Percentiles rank a stretch among this genome's conserved stretches.
Evolutionary conservation across 1,140 invertebrate species (phyloP).

Genomic region (Geopemphigus sp.): DNA sequence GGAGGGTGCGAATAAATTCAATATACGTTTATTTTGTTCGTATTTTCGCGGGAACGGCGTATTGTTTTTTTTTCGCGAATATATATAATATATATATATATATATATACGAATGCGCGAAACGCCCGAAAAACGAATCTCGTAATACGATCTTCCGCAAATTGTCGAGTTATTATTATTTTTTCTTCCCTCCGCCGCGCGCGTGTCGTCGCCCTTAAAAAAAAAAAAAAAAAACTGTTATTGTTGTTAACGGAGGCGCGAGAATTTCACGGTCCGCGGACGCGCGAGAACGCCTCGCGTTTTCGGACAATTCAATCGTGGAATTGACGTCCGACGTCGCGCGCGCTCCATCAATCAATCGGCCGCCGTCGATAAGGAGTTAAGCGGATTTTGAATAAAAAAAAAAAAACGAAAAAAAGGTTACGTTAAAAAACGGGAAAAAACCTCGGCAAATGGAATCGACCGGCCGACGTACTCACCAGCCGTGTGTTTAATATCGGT

Average conservation of each 20-base stretch:
- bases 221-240: constrained; percentile 43
- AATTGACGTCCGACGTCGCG: constrained; percentile 17
- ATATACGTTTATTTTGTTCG: constrained; percentile 20
- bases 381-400: constrained; percentile 20
- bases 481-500: too few relatives aligned
- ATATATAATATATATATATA: not conserved
- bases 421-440: not conserved
- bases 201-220: constrained; percentile 26
- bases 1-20: constrained; percentile 45
- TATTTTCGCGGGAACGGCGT: not conserved
- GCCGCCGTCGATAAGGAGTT: constrained; percentile 28
- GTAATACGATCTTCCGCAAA: constrained; percentile 50
- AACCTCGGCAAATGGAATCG: not conserved
- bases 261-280: constrained; percentile 37
- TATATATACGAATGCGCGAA: not conserved
- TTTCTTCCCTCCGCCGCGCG: not conserved
- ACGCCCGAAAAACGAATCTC: not conserved
- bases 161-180: not conserved
- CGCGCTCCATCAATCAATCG: constrained; percentile 30
- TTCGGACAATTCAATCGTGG: constrained; percentile 42
- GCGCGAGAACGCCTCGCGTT: not conserved
- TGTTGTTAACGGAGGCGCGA: constrained; percentile 45
- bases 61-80: not conserved
- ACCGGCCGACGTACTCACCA: too few relatives aligned
- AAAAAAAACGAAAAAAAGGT: not conserved